Conservation (phyloP, 2,797 vertebrate genomes). For the Pyrocephalus nanus region DNA sequence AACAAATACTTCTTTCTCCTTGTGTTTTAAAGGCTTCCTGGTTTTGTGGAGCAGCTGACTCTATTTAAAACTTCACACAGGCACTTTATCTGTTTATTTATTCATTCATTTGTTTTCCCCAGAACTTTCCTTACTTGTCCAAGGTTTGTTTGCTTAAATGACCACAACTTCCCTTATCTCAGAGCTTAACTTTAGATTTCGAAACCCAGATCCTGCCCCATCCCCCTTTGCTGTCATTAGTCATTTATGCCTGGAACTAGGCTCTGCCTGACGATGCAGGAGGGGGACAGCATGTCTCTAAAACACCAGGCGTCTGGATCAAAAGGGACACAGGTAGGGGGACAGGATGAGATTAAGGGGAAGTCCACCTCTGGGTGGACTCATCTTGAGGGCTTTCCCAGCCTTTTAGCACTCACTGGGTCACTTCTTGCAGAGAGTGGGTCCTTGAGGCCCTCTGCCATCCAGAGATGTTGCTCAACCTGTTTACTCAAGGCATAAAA, state of each 20-base stretch:
- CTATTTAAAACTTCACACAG: background rate
- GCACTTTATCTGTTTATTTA: constrained; percentile 31
- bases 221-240: background rate
- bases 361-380: background rate
- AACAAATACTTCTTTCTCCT: background rate
- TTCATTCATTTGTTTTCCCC: background rate
- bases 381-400: background rate
- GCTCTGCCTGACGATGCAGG: background rate
- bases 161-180: constrained; percentile 18
- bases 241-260: background rate
- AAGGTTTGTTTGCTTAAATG: constrained; percentile 28
- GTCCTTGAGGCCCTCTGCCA: background rate
- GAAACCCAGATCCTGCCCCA: background rate
- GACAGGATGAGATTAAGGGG: accelerated
- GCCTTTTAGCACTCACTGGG: background rate
- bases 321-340: accelerated
- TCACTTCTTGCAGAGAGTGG: background rate
- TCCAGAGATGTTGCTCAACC: background rate
- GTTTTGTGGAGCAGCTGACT: background rate
- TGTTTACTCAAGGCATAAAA: background rate
- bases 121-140: background rate
- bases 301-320: background rate
- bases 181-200: background rate
- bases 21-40: constrained; percentile 22
- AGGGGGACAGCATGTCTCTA: background rate